Evolutionary conservation across 2,797 vertebrate genomes (phyloP).

Genomic region (Phataginus tricuspis): DNA sequence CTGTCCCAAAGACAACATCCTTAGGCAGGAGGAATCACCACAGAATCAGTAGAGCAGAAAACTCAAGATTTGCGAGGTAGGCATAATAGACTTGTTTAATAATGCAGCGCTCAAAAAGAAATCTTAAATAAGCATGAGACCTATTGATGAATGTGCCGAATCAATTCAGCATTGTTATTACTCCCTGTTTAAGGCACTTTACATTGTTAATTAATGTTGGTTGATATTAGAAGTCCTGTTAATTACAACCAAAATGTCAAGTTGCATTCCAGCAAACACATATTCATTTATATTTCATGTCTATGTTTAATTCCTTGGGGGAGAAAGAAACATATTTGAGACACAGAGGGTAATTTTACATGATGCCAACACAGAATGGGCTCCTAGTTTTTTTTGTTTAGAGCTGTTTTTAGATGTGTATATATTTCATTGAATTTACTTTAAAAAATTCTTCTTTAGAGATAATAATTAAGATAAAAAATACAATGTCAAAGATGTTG

Average conservation of each 20-base stretch:
- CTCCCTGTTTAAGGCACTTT: slow-evolving; percentile 42
- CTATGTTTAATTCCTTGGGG: slow-evolving; percentile 44
- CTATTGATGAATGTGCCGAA: slow-evolving; percentile 8
- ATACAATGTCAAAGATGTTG: neutral
- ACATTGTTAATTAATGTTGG: slow-evolving; percentile 46
- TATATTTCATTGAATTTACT: neutral
- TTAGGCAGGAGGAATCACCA: neutral
- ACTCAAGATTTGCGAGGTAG: neutral
- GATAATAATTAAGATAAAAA: neutral
- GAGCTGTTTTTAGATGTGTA: neutral
- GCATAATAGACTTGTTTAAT: slow-evolving; percentile 39
- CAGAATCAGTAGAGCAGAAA: neutral
- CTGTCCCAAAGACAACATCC: neutral
- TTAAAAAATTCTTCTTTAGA: slow-evolving; percentile 33
- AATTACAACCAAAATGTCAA: slow-evolving; percentile 66
- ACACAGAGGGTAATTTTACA: neutral
- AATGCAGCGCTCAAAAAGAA: slow-evolving; percentile 23
- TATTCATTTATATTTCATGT: slow-evolving; percentile 41
- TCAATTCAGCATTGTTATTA: neutral
- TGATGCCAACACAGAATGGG: neutral
- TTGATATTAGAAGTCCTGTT: slow-evolving; percentile 51
- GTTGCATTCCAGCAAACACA: slow-evolving; percentile 43
- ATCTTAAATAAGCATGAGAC: slow-evolving; percentile 24
- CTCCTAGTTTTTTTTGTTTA: neutral
- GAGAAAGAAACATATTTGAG: slow-evolving; percentile 37